Evolutionary conservation across 2,113 vertebrate genomes (phyloP).

Genomic region (Leiothrix lutea): DNA sequence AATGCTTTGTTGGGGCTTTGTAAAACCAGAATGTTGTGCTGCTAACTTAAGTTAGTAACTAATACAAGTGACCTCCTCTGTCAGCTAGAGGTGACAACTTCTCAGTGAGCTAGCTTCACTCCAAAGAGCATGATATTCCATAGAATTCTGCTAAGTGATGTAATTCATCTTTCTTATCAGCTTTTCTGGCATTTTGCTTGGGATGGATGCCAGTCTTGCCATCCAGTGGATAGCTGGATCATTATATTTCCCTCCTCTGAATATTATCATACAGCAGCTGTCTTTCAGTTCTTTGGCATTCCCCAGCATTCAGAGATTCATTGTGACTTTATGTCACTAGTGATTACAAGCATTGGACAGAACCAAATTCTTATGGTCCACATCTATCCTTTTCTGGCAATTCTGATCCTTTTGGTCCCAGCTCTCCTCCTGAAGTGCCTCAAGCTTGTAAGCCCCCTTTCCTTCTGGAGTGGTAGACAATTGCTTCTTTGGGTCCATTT

Average conservation of each 20-base stretch:
- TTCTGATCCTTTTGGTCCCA: neutral
- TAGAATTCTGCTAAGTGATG: neutral
- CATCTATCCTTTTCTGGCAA: neutral
- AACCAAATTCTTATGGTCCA: neutral
- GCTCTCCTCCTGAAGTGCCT: neutral
- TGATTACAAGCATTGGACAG: neutral
- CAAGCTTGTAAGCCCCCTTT: neutral
- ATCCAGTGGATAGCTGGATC: neutral
- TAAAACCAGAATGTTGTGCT: neutral
- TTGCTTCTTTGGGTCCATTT: neutral
- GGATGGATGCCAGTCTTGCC: neutral
- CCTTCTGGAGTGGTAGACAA: neutral
- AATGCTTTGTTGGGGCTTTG: neutral
- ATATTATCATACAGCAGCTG: neutral
- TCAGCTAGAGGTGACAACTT: neutral
- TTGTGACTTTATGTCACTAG: neutral
- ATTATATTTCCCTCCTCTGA: neutral
- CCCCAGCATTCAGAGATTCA: neutral
- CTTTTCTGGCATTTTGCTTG: neutral
- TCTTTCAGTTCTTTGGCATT: neutral
- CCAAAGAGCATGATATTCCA: neutral
- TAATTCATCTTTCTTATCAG: neutral
- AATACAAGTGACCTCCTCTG: neutral
- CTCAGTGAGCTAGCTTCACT: neutral
- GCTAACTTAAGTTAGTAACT: neutral